Base-by-base conservation (phyloP, 1,140 invertebrate species). In the Coelopa frigida region DNA sequence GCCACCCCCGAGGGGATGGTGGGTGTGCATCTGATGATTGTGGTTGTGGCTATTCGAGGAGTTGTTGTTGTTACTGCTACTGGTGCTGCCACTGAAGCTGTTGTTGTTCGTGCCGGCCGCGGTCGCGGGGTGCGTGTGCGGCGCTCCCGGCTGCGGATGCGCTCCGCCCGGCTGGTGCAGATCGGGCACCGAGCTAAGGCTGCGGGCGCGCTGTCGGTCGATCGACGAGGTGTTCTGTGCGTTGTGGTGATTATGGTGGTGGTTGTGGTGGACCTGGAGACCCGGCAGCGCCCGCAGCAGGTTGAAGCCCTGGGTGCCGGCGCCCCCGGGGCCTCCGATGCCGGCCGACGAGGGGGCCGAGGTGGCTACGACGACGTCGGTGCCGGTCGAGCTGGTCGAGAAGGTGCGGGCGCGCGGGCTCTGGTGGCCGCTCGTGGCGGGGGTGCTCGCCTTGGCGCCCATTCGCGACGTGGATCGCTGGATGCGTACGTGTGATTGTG, bases 371-470 rank as follows among this genome's bases (percentile, higher is more conserved):
- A 82, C 83, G 39, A 78, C 78, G 50, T 79, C 78, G 29, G 79
- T 77, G 37, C 78, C 77, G 56, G 83, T 83, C 46, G 80, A 80
- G 65, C 83, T 84, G 49, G 82, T 82, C 20, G 84, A 85, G 69
- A 87, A 85, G 75, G 81, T 85, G 75, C 79, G 77, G 58, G 78
- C 78, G 58, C 78, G 78, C 57, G 79, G 82, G 77, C 80, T 85
- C 74, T 80, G 76, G 44, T 67, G 59, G 50, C 78, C 77, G 51
- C 80, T 81, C 58, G 78, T 81, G 54, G 83, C 83, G 50, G 83
- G 83, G 48, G 84, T 87, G 69, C 85, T 88, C 61, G 85, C 78
- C 73, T 87, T 87, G 70, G 84, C 85, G 75, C 85, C 86, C 86
- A 89, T 89, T 49, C 47, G 47, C 32, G n/a, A 29, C 18, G 26